Base-by-base conservation (phyloP, 2,113 vertebrate genomes). In the Tricholaema leucomelas region DNA sequence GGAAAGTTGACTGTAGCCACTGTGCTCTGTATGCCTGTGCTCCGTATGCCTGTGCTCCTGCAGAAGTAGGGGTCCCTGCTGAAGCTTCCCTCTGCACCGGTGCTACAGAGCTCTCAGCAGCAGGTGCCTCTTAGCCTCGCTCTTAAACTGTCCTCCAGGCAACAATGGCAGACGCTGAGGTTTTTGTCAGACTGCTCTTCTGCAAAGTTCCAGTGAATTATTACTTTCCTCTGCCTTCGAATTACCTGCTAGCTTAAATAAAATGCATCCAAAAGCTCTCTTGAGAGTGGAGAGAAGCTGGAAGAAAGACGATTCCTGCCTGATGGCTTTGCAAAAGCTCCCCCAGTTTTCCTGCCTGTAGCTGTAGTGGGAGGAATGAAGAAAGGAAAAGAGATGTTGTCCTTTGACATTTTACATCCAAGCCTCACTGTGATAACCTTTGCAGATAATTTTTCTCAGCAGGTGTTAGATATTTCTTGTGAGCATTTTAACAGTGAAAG, bases 371-470 rank as follows among this genome's bases (percentile, higher is more conserved):
- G 8, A 61, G 11, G 12, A 28, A 28, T 58, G 33, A 72, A 76
- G 60, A 65, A 88, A 31, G 73, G 40, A 60, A 78, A 87, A 74
- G 52, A 87, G 38, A 54, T 70, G 60, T 40, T 52, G 70, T 94
- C 88, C 81, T 96, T 95, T 96, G 87, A 91, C 88, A 96, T 93
- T 96, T 94, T 95, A 83, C 42, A 81, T 92, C 88, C 93, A 70
- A 54, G 58, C 70, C 85, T 96, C 76, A 90, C 83, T 87, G 38
- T 38, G 58, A 88, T 96, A 97, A 97, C 80, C 90, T 94, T 96
- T 97, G 67, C 23, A 67, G 96, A 94, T 92, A 73, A 96, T 97
- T 97, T 97, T 97, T 93, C 94, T 84, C 87, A 95, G 95, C 85
- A 94, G 88, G 92, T 94, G 83, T 95, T 91, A 93, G 94, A 86